These are phyloP conservation scores for Melanotaenia duboulayi DNA, from an alignment of 2,113 vertebrate species.

Conservation along the genomic window DNA sequence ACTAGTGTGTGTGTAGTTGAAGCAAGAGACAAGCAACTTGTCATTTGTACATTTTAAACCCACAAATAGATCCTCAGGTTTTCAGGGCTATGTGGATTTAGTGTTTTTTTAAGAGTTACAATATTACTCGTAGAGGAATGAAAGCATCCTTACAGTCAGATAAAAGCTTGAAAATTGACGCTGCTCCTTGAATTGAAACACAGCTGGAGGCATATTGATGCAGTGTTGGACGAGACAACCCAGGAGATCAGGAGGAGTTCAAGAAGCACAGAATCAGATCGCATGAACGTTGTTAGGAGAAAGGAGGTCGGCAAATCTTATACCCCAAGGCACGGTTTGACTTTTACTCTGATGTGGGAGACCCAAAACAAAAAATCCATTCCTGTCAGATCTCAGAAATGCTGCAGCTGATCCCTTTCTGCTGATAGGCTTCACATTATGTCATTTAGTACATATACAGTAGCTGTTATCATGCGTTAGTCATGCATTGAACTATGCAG, in stretches of 20 bases:
- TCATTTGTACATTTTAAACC: not conserved
- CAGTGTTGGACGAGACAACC: constrained; percentile 33
- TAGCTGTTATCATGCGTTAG: not conserved
- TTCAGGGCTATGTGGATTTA: not conserved
- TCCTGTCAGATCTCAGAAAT: not conserved
- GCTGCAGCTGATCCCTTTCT: constrained; percentile 11
- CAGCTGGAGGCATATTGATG: constrained; percentile 15
- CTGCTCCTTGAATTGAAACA: constrained; percentile 16
- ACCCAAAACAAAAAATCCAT: not conserved
- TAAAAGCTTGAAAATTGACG: not conserved
- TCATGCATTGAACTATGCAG: no score
- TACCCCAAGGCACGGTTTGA: constrained; percentile 31
- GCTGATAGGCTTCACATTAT: not conserved
- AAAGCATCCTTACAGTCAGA: constrained; percentile 1
- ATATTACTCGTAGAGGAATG: not conserved
- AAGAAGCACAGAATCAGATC: constrained; percentile 19
- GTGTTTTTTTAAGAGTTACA: not conserved
- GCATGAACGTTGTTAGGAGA: not conserved
- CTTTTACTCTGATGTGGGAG: constrained; percentile 28
- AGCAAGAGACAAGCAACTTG: not conserved
- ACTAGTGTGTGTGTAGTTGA: not conserved
- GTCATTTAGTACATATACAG: not conserved
- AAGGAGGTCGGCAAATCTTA: constrained; percentile 23
- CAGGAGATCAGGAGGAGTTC: constrained; percentile 12
- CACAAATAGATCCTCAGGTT: not conserved